phyloP scores from a whole-genome alignment of 2,797 vertebrate species.

The Coregonus ussuriensis region DNA sequence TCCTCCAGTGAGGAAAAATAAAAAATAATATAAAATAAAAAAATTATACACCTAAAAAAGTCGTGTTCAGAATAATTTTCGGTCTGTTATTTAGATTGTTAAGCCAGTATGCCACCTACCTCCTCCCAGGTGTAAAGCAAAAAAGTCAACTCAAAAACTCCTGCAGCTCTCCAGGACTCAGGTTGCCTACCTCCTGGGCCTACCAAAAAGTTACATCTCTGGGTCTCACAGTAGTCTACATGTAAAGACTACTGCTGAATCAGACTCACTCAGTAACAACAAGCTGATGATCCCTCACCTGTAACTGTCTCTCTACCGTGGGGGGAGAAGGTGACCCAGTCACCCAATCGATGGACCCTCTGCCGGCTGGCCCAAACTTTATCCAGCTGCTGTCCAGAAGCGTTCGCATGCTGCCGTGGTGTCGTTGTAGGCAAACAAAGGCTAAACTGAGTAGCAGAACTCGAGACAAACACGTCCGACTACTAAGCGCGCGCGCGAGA shows the following conservation, averaged over 20 bases:
- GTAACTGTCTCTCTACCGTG: constrained; percentile 78
- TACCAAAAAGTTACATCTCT: background rate
- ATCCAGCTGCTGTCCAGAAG: constrained; percentile 87
- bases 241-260: background rate
- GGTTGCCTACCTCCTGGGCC: no score
- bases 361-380: constrained; percentile 85
- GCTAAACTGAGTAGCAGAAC: background rate
- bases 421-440: background rate
- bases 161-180: no score
- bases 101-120: background rate
- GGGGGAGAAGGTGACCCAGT: constrained; percentile 75
- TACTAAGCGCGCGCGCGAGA: background rate
- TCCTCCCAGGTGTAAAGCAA: background rate
- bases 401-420: constrained; percentile 71
- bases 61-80: no score
- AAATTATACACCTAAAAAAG: background rate
- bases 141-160: background rate
- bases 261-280: background rate
- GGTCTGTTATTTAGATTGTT: background rate
- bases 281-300: constrained; percentile 70
- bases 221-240: background rate
- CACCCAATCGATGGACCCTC: constrained; percentile 86
- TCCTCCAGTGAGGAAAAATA: background rate
- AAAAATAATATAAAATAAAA: background rate
- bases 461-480: background rate